Evolutionary conservation across 2,888 invertebrate species (phyloP).

Genomic region (Spialia ferax): DNA sequence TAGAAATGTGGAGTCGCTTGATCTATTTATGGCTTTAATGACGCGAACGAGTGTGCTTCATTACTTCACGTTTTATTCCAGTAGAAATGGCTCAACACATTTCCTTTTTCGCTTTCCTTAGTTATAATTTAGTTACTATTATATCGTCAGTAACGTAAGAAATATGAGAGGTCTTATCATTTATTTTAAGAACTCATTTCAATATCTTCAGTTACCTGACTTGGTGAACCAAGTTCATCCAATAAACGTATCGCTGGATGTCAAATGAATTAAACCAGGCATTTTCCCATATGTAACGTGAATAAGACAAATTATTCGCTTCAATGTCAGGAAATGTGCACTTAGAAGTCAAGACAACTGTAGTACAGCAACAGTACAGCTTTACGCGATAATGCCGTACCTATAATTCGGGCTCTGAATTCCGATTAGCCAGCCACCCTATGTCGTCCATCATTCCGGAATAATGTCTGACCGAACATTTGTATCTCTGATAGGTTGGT

Average conservation of each 20-base stretch:
- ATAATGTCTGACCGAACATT: background rate
- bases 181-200: no score
- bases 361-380: no score
- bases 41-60: background rate
- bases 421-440: background rate
- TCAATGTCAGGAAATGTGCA: background rate
- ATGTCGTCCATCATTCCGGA: background rate
- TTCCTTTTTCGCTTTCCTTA: no score
- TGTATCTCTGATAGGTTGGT: background rate
- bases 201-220: no score
- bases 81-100: background rate
- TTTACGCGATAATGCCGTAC: background rate
- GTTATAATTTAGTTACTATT: no score
- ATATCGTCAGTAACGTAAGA: no score
- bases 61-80: background rate
- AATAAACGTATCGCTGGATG: no score
- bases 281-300: no score
- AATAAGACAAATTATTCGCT: background rate
- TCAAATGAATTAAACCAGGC: no score
- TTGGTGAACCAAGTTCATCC: no score
- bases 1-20: slow-evolving; percentile 10
- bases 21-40: background rate
- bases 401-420: background rate
- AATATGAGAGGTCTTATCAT: no score
- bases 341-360: background rate